Evolutionary conservation across 2,888 invertebrate genomes (phyloP).

Genomic region (Nomada flava): DNA sequence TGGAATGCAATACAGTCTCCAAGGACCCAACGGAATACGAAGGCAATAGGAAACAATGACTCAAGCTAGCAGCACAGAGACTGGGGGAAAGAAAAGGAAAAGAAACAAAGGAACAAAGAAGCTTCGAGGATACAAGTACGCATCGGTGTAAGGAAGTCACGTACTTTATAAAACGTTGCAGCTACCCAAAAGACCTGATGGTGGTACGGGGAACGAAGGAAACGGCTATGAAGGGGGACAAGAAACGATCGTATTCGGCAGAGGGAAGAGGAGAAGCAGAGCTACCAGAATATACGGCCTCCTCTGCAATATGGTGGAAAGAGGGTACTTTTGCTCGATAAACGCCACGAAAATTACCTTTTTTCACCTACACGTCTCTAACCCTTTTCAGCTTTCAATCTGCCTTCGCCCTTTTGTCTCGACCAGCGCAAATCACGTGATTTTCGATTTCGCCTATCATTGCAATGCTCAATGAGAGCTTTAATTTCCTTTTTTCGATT

Average conservation of each 20-base stretch:
- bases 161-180: conserved; percentile 69
- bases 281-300: conserved; percentile 66
- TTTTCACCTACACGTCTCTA: conserved; percentile 49
- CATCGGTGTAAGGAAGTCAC: conserved; percentile 59
- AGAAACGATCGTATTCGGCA: conserved; percentile 65
- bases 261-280: conserved; percentile 41
- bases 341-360: conserved; percentile 69
- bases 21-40: conserved; percentile 45
- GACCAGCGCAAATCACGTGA: conserved; percentile 55
- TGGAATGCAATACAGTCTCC: conserved; percentile 54
- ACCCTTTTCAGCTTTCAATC: conserved; percentile 45
- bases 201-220: conserved; percentile 23
- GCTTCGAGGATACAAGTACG: conserved; percentile 34
- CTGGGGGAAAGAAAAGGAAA: conserved; percentile 10
- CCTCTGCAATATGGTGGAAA: conserved; percentile 61
- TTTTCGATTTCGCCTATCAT: conserved; percentile 61
- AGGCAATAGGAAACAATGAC: conserved; percentile 60
- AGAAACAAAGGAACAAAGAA: conserved; percentile 33
- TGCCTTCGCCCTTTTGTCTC: conserved; percentile 60
- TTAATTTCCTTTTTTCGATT: conserved; percentile 27
- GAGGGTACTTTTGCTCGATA: conserved; percentile 66
- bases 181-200: conserved; percentile 46
- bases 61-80: conserved; percentile 23
- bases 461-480: conserved; percentile 40
- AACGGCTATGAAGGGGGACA: conserved; percentile 29